Conservation (phyloP, 2,888 invertebrate genomes). For the Cartodere bifasciata region DNA sequence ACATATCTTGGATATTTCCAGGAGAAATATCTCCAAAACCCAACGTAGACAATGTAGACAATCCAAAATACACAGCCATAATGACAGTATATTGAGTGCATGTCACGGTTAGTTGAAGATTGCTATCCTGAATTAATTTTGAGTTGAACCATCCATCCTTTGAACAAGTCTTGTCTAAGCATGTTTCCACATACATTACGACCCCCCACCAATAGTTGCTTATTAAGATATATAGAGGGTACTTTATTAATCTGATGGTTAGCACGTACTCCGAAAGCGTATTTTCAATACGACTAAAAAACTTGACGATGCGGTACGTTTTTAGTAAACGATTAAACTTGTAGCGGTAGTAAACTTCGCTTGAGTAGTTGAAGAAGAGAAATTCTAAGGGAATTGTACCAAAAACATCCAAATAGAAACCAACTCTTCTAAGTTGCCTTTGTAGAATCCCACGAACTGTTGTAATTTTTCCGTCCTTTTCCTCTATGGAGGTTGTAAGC, state of each 20-base stretch:
- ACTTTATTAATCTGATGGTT: constrained; percentile 31
- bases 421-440: constrained; percentile 36
- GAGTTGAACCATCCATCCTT: constrained; percentile 38
- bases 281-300: constrained; percentile 37
- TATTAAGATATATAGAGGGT: constrained; percentile 36
- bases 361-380: constrained; percentile 28
- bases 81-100: constrained; percentile 26
- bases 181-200: constrained; percentile 40
- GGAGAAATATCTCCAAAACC: constrained; percentile 40
- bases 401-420: constrained; percentile 40
- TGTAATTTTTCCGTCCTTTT: constrained; percentile 30
- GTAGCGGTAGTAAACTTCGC: constrained; percentile 38
- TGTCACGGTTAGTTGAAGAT: constrained; percentile 9
- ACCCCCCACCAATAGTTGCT: constrained; percentile 42
- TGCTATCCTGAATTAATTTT: constrained; percentile 13
- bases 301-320: constrained; percentile 38
- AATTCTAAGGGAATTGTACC: constrained; percentile 40
- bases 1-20: constrained; percentile 35
- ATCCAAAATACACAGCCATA: constrained; percentile 38
- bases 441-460: constrained; percentile 33
- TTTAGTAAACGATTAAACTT: constrained; percentile 42
- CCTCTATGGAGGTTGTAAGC: constrained; percentile 38
- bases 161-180: constrained; percentile 38
- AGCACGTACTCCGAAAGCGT: constrained; percentile 22
- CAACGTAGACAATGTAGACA: constrained; percentile 35